Conservation (phyloP, 2,113 vertebrate genomes). For the Melanotaenia duboulayi region DNA sequence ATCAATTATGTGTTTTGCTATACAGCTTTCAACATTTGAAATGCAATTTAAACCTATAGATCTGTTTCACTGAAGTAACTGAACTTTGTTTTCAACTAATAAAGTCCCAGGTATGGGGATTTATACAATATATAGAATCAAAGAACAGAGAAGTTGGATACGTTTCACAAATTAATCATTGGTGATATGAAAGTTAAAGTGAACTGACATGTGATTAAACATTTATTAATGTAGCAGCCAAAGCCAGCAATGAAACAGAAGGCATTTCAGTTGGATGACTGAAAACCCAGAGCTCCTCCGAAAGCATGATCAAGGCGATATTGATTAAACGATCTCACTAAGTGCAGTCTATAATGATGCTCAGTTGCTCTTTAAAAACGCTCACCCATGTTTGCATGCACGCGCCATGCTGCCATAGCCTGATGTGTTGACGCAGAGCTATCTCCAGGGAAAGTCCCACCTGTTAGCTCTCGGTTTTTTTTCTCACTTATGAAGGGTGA, state of each 20-base stretch:
- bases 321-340: slow-evolving; percentile 73
- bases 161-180: neutral
- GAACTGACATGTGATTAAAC: slow-evolving; percentile 15
- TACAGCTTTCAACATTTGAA: too few relatives aligned
- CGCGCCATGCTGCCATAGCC: slow-evolving; percentile 22
- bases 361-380: slow-evolving; percentile 49
- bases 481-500: slow-evolving; percentile 17
- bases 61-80: too few relatives aligned
- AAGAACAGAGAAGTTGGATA: neutral
- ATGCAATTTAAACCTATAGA: too few relatives aligned
- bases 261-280: slow-evolving; percentile 14
- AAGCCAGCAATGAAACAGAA: slow-evolving; percentile 40
- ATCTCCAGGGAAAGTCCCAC: slow-evolving; percentile 25
- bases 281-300: slow-evolving; percentile 53
- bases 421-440: slow-evolving; percentile 43
- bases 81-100: neutral
- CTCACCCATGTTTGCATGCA: slow-evolving; percentile 50
- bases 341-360: slow-evolving; percentile 63
- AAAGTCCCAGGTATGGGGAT: neutral
- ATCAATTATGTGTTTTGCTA: too few relatives aligned
- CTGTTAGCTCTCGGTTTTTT: slow-evolving; percentile 14
- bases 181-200: neutral
- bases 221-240: slow-evolving; percentile 22
- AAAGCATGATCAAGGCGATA: slow-evolving; percentile 63
- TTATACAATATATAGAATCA: neutral